These are phyloP conservation scores for Eurois occulta DNA, from an alignment of 2,888 invertebrate genomes.

Conservation along the genomic window DNA sequence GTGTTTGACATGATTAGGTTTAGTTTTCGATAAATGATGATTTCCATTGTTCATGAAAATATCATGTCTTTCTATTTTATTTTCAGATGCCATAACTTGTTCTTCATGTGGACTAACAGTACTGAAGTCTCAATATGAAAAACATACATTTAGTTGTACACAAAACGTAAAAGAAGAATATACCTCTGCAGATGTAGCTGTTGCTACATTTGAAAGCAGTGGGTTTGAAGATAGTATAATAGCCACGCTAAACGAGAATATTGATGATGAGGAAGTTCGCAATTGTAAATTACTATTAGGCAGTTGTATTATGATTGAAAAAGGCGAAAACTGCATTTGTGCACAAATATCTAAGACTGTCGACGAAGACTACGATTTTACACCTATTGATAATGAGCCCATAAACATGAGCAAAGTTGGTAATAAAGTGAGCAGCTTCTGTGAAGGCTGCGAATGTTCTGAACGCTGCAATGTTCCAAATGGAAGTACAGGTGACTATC, in stretches of 20 bases:
- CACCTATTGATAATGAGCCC: constrained; percentile 56
- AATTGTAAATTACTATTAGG: constrained; percentile 77
- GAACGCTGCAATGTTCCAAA: constrained; percentile 60
- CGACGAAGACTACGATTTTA: constrained; percentile 67
- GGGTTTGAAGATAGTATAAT: neutral
- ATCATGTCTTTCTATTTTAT: neutral
- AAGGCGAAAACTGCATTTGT: constrained; percentile 75
- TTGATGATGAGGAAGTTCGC: constrained; percentile 57
- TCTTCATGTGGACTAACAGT: constrained; percentile 37
- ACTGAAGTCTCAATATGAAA: constrained; percentile 43
- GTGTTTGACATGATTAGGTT: too few relatives aligned
- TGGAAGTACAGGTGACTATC: constrained; percentile 20
- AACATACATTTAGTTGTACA: constrained; percentile 41
- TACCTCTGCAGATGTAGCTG: constrained; percentile 4
- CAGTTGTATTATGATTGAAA: constrained; percentile 74
- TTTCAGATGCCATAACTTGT: constrained; percentile 49
- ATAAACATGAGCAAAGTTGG: constrained; percentile 47
- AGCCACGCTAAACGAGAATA: constrained; percentile 14
- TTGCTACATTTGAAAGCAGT: constrained; percentile 18
- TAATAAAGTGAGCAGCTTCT: constrained; percentile 51
- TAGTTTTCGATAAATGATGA: too few relatives aligned
- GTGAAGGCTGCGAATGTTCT: constrained; percentile 77
- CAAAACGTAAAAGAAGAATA: constrained; percentile 42
- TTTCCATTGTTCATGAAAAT: neutral
- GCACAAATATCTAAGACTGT: constrained; percentile 72